Base-by-base conservation (phyloP, 2,797 vertebrate species). In the Coregonus ussuriensis region DNA sequence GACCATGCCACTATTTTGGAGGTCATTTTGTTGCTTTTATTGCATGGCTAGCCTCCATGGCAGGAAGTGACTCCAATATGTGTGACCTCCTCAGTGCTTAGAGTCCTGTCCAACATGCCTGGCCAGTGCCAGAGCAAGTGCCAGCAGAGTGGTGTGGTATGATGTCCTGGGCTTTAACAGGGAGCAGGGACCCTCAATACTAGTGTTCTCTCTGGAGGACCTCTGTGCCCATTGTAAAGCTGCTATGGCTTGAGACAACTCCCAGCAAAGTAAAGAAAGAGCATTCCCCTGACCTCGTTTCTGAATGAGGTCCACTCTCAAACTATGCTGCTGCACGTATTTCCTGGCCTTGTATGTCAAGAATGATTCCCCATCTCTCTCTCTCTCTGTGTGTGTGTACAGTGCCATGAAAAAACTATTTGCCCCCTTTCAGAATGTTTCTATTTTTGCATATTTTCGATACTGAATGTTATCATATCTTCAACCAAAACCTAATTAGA, bases 141-240 rank as follows among this genome's bases (percentile, higher is more conserved):
- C 59, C 33, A 78, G 74, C 15, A 63, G 53, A 71, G 29, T 25
- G 41, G 71, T 16, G 77, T 7, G 62, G 11, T 1, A 16, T n/a
- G 41, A 47, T 3, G 56, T 59, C 16, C 9, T 47, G 56, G 56
- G 56, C n/a, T 65, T 65, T 25, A 25, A 29, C 25, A 65, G 62
- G 62, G 25, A 31, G 62, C 25, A 41, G 52, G 41, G 62, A 79
- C 31, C 41, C 9, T 47, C 69, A 65, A 77, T 47, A 77, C 76
- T 74, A 79, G 70, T 71, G 59, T 74, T 74, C 52, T 74, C 41
- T 63, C 33, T 74, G 62, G 68, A n/a, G 37, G 63, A 71, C 71
- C 52, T 0, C 52, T 52, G 7, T 80, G 59, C 51, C 59, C 62
- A 69, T 72, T 56, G 65, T 73, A 74, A 78, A 71, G 33, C 53